phyloP scores from a whole-genome alignment of 2,888 invertebrate genomes.

The Seira sanloemensis region DNA sequence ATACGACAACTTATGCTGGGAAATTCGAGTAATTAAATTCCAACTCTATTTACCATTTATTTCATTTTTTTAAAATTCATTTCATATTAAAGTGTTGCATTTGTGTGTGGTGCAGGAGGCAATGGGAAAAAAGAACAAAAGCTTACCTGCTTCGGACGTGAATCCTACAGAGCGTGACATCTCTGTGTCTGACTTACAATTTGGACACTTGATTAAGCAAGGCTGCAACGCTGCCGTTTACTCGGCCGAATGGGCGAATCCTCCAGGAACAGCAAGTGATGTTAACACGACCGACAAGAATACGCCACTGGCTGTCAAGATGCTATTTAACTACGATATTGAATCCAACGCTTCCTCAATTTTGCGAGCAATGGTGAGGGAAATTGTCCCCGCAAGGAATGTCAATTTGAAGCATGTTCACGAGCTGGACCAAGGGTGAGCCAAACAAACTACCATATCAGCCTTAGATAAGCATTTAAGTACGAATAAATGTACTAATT shows the following conservation, averaged over 20 bases:
- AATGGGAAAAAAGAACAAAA: conserved; percentile 52
- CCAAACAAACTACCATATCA: no score
- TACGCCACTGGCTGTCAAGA: conserved; percentile 87
- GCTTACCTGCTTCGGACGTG: conserved; percentile 17
- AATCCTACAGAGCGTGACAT: conserved; percentile 26
- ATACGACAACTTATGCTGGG: conserved; percentile 86
- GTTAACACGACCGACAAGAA: conserved; percentile 38
- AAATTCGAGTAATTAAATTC: conserved; percentile 80
- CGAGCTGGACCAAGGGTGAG: conserved; percentile 79
- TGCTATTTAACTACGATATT: conserved; percentile 94
- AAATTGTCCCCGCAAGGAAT: conserved; percentile 83
- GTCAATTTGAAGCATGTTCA: conserved; percentile 60
- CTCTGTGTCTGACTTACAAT: conserved; percentile 79
- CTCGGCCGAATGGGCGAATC: conserved; percentile 79
- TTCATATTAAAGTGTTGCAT: not conserved
- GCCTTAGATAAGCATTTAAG: not conserved
- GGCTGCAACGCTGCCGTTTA: conserved; percentile 90
- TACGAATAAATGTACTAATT: not conserved
- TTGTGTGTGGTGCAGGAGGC: conserved; percentile 45
- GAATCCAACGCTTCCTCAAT: conserved; percentile 88
- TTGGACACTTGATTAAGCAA: conserved; percentile 85
- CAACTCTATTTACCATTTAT: not conserved
- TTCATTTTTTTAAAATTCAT: not conserved
- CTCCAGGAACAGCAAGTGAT: conserved; percentile 74
- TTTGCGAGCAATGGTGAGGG: conserved; percentile 86